Percentiles rank a stretch among this genome's conserved stretches.
These are phyloP conservation scores for Eretmocerus hayati DNA, from an alignment of 2,888 invertebrate species.

Conservation along the genomic window DNA sequence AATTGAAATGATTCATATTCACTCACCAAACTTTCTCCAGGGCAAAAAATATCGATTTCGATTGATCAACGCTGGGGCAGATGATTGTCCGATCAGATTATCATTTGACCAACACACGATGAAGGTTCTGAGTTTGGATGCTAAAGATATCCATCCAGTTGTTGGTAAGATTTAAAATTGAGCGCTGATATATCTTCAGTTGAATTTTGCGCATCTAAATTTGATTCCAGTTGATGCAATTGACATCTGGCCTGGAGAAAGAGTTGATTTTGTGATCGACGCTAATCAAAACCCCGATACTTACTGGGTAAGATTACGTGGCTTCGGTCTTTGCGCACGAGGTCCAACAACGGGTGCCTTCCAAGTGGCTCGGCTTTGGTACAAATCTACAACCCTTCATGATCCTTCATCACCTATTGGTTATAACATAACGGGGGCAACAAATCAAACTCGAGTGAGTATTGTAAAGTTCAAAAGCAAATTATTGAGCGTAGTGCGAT, in stretches of 20 bases:
- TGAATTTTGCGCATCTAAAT: not conserved
- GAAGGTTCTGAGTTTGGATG: constrained; percentile 70
- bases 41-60: constrained; percentile 64
- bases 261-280: constrained; percentile 77
- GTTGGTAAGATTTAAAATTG: constrained; percentile 62
- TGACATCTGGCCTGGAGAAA: constrained; percentile 80
- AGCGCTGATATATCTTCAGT: not conserved
- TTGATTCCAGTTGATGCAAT: constrained; percentile 32
- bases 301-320: constrained; percentile 76
- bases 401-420: constrained; percentile 47
- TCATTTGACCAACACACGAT: constrained; percentile 77
- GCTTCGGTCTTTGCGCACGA: constrained; percentile 36
- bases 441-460: constrained; percentile 32
- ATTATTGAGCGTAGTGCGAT: too few species aligned
- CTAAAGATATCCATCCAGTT: constrained; percentile 67
- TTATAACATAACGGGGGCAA: not conserved
- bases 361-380: constrained; percentile 65
- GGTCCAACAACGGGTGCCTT: constrained; percentile 51
- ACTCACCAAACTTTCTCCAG: not conserved
- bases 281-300: constrained; percentile 64
- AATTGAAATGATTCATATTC: not conserved
- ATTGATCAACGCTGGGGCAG: constrained; percentile 75
- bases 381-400: constrained; percentile 54
- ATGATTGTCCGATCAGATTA: constrained; percentile 79
- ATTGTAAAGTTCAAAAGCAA: too few species aligned